Percentiles rank a stretch among this genome's conserved stretches.
These are phyloP conservation scores for Molossus alvarezi DNA, from an alignment of 2,797 vertebrate species.

Conservation along the genomic window DNA sequence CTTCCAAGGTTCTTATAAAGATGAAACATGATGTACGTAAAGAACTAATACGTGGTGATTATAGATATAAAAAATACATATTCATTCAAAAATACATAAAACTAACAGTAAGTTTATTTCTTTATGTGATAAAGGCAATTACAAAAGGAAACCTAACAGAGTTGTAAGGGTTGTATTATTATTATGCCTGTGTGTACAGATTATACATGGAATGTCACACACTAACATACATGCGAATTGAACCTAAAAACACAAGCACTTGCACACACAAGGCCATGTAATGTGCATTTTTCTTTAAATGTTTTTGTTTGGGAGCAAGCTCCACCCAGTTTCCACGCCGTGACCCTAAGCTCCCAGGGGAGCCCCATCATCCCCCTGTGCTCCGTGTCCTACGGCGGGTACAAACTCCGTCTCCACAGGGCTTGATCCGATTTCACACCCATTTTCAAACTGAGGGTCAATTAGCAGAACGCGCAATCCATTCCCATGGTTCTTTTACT, in stretches of 20 bases:
- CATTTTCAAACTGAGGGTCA: background rate
- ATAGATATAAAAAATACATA: background rate
- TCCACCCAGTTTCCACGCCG: accelerated
- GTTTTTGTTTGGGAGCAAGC: background rate
- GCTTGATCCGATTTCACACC: background rate
- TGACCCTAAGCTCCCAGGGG: accelerated
- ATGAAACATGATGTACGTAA: background rate
- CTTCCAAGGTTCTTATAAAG: background rate
- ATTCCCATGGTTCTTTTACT: background rate
- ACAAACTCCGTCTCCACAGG: background rate
- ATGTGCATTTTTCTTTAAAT: background rate
- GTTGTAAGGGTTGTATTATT: background rate
- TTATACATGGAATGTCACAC: background rate
- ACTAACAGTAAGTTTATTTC: background rate
- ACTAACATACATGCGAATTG: background rate
- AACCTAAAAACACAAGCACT: accelerated
- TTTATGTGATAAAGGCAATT: background rate
- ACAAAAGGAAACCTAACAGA: background rate
- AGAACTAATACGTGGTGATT: background rate
- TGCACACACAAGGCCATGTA: too few species aligned
- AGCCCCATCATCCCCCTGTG: background rate
- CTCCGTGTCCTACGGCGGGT: background rate
- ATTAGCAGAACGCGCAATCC: background rate
- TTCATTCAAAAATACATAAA: background rate
- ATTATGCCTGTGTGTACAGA: too few species aligned